Conservation (phyloP, 2,888 invertebrate genomes). For the Leptinotarsa haldemani region DNA sequence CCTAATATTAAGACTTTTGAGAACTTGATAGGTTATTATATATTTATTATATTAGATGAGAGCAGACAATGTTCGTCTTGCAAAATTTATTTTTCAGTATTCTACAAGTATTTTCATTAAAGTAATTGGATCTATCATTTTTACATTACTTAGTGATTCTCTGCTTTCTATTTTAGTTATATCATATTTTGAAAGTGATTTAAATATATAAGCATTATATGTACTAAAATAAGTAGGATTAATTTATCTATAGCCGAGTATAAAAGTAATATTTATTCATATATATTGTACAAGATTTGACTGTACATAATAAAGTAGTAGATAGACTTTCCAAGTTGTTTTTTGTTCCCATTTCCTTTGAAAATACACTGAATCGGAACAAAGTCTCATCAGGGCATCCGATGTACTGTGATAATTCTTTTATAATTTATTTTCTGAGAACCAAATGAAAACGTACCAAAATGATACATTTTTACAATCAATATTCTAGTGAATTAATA, state of each 20-base stretch:
- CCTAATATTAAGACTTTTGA: constrained; percentile 44
- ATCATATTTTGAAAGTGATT: constrained; percentile 32
- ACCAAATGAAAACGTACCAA: too few species aligned
- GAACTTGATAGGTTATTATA: constrained; percentile 18
- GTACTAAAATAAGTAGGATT: constrained; percentile 27
- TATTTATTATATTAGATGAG: constrained; percentile 10
- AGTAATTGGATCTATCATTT: constrained; percentile 30
- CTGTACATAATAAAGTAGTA: constrained; percentile 38
- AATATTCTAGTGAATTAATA: too few species aligned
- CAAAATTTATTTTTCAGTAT: constrained; percentile 48
- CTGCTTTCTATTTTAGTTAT: constrained; percentile 26
- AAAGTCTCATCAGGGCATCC: too few species aligned
- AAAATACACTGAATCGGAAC: too few species aligned
- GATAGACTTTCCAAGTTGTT: background rate
- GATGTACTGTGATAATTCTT: too few species aligned
- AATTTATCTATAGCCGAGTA: constrained; percentile 5
- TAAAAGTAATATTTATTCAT: constrained; percentile 42
- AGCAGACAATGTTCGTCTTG: constrained; percentile 19
- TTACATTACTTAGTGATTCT: constrained; percentile 26
- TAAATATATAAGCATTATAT: constrained; percentile 12
- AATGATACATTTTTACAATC: too few species aligned
- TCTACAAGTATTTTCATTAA: constrained; percentile 48
- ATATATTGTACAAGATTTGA: constrained; percentile 36
- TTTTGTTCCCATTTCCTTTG: background rate
- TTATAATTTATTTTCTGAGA: too few species aligned